These are phyloP conservation scores for Oncorhynchus clarkii DNA, from an alignment of 2,113 vertebrate genomes.

Conservation along the genomic window DNA sequence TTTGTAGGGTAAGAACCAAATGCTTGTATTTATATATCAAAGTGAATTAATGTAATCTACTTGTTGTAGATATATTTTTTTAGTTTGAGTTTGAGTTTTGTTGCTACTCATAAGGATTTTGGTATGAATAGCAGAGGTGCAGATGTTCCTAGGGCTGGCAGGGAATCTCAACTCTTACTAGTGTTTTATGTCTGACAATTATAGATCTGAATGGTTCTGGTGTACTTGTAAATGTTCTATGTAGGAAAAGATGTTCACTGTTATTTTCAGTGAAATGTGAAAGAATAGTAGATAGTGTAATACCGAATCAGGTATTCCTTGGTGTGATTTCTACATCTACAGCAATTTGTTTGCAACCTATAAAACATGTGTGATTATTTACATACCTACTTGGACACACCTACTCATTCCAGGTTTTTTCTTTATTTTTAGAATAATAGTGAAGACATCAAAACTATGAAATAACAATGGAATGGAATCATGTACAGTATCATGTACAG, in stretches of 20 bases:
- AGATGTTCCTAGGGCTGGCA: neutral
- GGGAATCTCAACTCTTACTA: neutral
- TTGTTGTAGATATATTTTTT: neutral
- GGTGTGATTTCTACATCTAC: neutral
- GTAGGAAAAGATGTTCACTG: neutral
- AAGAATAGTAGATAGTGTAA: neutral
- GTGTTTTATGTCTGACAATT: neutral
- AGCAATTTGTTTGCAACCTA: neutral
- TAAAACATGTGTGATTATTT: neutral
- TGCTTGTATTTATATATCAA: slow-evolving; percentile 23
- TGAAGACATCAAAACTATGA: too few relatives aligned
- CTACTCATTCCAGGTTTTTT: too few relatives aligned
- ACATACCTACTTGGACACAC: too few relatives aligned
- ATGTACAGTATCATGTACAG: too few relatives aligned
- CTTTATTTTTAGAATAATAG: too few relatives aligned
- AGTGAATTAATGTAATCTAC: slow-evolving; percentile 14
- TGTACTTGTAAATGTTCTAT: neutral
- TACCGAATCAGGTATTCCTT: neutral
- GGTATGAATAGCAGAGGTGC: neutral
- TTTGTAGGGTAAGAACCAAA: neutral
- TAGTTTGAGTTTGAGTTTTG: neutral
- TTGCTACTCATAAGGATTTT: neutral
- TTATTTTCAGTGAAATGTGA: neutral
- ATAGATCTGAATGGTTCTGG: too few relatives aligned
- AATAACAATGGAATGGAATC: too few relatives aligned